Conservation (phyloP, 2,797 vertebrate genomes). For the Otolemur crassicaudatus region DNA sequence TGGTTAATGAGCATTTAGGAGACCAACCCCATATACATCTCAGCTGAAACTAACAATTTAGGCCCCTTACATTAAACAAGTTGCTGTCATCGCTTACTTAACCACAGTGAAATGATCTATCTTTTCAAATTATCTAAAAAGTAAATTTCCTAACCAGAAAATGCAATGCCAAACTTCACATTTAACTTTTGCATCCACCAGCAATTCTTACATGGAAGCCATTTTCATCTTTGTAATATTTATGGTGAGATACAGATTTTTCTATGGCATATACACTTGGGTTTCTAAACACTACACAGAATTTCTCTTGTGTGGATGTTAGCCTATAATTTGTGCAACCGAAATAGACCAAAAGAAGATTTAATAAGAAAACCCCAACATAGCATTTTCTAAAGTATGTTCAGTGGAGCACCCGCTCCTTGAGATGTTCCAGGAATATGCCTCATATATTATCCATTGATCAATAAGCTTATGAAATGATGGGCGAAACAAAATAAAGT, state of each 20-base stretch:
- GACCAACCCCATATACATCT: neutral
- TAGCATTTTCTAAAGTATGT: slow-evolving; percentile 36
- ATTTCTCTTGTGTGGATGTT: neutral
- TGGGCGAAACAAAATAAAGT: neutral
- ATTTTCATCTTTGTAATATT: neutral
- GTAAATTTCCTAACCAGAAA: slow-evolving; percentile 29
- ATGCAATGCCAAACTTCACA: neutral
- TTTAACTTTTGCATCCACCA: neutral
- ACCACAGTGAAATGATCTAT: neutral
- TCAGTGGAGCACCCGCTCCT: neutral
- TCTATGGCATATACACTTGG: neutral
- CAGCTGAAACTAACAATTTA: neutral
- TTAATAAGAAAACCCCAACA: neutral
- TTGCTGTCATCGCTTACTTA: neutral
- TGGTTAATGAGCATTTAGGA: slow-evolving; percentile 1
- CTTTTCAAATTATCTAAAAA: slow-evolving; percentile 14
- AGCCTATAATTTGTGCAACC: slow-evolving; percentile 34
- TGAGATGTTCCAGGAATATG: slow-evolving; percentile 3
- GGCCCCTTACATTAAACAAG: neutral
- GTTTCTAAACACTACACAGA: neutral
- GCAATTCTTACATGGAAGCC: neutral
- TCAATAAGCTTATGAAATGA: neutral
- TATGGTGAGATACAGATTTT: neutral
- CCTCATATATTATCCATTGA: neutral
- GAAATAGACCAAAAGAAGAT: neutral